Conservation (phyloP, 1,140 invertebrate species). For the Bursaphelenchus mucronatus region DNA sequence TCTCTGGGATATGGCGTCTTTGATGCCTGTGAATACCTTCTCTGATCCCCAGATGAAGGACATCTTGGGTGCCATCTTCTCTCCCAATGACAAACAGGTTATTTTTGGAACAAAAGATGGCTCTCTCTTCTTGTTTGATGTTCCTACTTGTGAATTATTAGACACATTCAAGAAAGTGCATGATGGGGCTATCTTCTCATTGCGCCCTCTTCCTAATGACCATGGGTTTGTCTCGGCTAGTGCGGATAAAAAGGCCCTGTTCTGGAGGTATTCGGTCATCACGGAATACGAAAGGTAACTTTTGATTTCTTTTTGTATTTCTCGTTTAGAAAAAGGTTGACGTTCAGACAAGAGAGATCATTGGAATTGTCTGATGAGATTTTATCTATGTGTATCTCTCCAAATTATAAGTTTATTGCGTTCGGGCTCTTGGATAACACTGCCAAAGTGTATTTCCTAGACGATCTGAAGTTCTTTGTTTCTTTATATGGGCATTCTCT, state of each 20-base stretch:
- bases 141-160: slow-evolving; percentile 72
- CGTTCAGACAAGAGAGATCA: slow-evolving; percentile 74
- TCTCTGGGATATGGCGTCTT: slow-evolving; percentile 42
- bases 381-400: slow-evolving; percentile 73
- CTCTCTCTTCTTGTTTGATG: slow-evolving; percentile 78
- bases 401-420: slow-evolving; percentile 80
- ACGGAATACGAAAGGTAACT: slow-evolving; percentile 35
- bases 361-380: slow-evolving; percentile 81
- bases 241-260: slow-evolving; percentile 81
- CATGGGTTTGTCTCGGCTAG: slow-evolving; percentile 67
- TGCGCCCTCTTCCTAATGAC: slow-evolving; percentile 67
- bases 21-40: slow-evolving; percentile 40
- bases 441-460: slow-evolving; percentile 88
- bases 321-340: slow-evolving; percentile 66
- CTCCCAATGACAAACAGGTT: slow-evolving; percentile 83
- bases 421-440: slow-evolving; percentile 85
- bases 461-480: slow-evolving; percentile 90
- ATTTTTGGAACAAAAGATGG: slow-evolving; percentile 82
- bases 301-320: neutral
- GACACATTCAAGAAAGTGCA: slow-evolving; percentile 70
- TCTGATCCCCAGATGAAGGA: slow-evolving; percentile 44
- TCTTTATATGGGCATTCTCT: slow-evolving; percentile 93
- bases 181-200: slow-evolving; percentile 72
- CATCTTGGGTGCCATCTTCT: slow-evolving; percentile 72
- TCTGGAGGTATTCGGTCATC: slow-evolving; percentile 85